Evolutionary conservation across 2,113 vertebrate genomes (phyloP).

Genomic region (Galbula dea): DNA sequence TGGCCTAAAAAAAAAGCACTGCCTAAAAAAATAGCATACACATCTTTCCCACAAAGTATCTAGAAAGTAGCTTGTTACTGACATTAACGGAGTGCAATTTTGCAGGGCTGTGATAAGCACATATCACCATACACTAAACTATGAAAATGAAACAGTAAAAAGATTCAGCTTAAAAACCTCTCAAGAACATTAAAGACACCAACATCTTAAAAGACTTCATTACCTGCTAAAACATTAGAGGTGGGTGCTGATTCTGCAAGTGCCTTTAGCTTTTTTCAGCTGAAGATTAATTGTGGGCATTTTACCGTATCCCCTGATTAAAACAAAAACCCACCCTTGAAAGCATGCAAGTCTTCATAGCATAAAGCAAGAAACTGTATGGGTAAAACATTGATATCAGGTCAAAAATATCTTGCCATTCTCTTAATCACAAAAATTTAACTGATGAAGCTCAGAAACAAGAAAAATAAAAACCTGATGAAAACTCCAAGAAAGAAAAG

Average conservation of each 20-base stretch:
- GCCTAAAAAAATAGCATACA: background rate
- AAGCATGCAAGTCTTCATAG: background rate
- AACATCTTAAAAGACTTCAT: background rate
- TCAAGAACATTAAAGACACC: background rate
- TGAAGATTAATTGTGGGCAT: background rate
- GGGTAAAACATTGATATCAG: background rate
- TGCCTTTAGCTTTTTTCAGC: background rate
- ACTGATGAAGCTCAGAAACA: background rate
- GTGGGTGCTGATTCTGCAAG: background rate
- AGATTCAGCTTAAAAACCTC: background rate
- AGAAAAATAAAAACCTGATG: background rate
- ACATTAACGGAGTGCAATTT: background rate
- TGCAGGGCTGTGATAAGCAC: background rate
- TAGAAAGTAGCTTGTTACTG: background rate
- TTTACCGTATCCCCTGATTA: background rate
- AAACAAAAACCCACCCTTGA: background rate
- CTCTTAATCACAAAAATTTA: background rate
- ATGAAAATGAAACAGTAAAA: background rate
- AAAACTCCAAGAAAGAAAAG: background rate
- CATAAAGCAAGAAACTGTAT: accelerated
- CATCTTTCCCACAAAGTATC: background rate
- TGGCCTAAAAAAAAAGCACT: background rate
- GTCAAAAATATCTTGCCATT: background rate
- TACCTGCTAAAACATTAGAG: background rate
- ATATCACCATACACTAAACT: background rate